A percentile compares a stretch with the other conserved stretches of the same genome.
Evolutionary conservation across 2,888 invertebrate genomes (phyloP).

Genomic region (Calameuta pallipes): DNA sequence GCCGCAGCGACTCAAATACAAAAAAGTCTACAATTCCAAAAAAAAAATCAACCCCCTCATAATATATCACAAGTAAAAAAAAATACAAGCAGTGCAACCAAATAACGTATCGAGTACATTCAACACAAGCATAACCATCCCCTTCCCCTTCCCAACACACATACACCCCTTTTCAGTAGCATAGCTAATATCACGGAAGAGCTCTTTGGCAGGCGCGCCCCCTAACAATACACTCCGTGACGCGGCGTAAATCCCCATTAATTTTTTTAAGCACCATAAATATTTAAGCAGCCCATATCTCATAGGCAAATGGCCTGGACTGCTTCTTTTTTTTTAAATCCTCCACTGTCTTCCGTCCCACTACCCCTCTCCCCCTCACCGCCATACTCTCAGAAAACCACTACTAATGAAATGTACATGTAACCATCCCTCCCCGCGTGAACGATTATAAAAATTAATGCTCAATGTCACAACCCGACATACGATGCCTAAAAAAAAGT

Average conservation of each 20-base stretch:
- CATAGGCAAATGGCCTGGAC: conserved; percentile 42
- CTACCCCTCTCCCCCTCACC: not conserved
- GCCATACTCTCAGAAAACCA: not conserved
- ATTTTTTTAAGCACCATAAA: conserved; percentile 56
- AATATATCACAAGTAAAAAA: not conserved
- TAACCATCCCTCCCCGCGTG: conserved; percentile 3
- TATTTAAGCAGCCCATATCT: conserved; percentile 54
- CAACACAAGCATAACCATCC: not conserved
- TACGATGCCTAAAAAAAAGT: not conserved
- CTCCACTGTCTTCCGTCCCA: not conserved
- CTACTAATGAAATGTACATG: conserved; percentile 40
- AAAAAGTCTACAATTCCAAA: not conserved
- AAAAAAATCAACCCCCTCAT: not conserved
- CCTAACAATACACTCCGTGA: conserved; percentile 39
- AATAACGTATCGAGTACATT: not conserved
- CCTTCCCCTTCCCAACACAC: not conserved
- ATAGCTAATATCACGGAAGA: conserved; percentile 50
- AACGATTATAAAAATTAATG: not conserved
- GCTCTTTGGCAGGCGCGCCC: conserved; percentile 44
- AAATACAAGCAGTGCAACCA: not conserved
- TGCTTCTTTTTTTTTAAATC: conserved; percentile 21
- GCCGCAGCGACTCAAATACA: not conserved
- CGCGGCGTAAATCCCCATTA: conserved; percentile 53
- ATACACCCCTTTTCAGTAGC: conserved; percentile 35
- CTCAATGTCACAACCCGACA: no score